Percentiles rank a stretch among this genome's conserved stretches.
These are phyloP conservation scores for Gopherus evgoodei DNA, from an alignment of 2,113 vertebrate genomes.

Conservation along the genomic window DNA sequence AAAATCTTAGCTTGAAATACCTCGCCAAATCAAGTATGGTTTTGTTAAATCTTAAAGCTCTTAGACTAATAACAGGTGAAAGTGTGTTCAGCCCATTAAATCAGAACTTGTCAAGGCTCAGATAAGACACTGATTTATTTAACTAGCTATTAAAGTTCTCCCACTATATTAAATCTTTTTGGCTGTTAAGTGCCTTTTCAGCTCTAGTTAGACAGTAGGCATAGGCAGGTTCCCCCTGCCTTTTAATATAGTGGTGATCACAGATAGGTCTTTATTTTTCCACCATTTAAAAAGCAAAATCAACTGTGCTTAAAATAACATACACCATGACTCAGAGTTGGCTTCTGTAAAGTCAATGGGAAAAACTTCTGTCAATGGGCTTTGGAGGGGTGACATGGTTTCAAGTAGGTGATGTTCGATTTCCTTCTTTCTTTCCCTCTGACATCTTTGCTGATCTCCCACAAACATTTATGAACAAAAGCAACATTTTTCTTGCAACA, in stretches of 20 bases:
- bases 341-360: neutral
- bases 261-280: neutral
- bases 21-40: neutral
- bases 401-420: neutral
- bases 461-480: neutral
- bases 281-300: neutral
- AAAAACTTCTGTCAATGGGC: neutral
- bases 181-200: neutral
- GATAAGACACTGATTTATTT: constrained; percentile 26
- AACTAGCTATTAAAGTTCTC: constrained; percentile 16
- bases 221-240: neutral
- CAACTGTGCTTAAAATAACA: neutral
- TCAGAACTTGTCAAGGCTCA: constrained; percentile 13
- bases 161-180: neutral
- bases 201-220: neutral
- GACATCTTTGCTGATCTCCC: neutral
- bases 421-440: neutral
- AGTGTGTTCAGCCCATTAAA: constrained; percentile 5
- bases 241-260: neutral
- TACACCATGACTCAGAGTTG: neutral
- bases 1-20: neutral
- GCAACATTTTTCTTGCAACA: neutral
- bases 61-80: constrained; percentile 2
- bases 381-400: neutral
- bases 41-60: constrained; percentile 1